phyloP scores from a whole-genome alignment of 1,140 invertebrate species.

The Acromyrmex heyeri region DNA sequence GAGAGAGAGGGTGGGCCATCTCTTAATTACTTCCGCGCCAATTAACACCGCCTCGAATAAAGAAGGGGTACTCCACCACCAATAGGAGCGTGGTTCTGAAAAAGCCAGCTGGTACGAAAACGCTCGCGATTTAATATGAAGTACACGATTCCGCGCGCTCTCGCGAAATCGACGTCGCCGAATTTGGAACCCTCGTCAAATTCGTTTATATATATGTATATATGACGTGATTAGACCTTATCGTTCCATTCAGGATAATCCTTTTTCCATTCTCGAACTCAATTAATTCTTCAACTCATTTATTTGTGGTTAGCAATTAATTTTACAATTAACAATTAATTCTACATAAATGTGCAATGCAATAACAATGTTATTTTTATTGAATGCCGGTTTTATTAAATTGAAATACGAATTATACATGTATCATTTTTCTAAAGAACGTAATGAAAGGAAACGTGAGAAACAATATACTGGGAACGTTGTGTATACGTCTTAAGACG shows the following conservation, averaged over 20 bases:
- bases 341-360: neutral
- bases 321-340: conserved; percentile 3
- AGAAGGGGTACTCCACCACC: conserved; percentile 77
- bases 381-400: neutral
- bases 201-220: neutral
- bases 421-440: neutral
- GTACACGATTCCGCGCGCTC: neutral
- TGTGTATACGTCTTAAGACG: neutral
- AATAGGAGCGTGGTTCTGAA: conserved; percentile 75
- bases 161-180: conserved; percentile 55
- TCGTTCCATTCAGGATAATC: neutral
- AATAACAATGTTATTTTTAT: neutral
- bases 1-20: conserved; percentile 76
- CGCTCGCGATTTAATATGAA: conserved; percentile 69
- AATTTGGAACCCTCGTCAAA: conserved; percentile 1
- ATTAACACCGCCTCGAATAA: conserved; percentile 83
- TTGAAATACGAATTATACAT: neutral
- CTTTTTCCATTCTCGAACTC: neutral
- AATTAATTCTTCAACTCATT: neutral
- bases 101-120: conserved; percentile 71
- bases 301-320: neutral
- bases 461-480: neutral
- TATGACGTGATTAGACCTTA: neutral
- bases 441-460: conserved; percentile 11
- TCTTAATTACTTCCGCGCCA: conserved; percentile 87